Percentiles rank a stretch among this genome's conserved stretches.
Evolutionary conservation across 2,888 invertebrate genomes (phyloP).

Genomic region (Drosophila affinis): DNA sequence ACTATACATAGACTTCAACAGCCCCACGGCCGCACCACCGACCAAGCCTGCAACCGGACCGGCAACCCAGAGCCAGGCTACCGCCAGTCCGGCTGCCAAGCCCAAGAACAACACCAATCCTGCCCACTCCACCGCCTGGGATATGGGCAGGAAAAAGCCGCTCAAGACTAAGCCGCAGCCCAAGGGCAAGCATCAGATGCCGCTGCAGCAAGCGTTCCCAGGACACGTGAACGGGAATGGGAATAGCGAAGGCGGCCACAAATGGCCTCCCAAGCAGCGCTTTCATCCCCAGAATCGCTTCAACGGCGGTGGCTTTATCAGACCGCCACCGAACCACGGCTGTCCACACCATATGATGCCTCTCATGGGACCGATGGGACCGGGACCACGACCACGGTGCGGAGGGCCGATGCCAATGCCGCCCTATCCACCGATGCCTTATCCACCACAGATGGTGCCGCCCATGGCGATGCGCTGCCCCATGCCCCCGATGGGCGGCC

Average conservation of each 20-base stretch:
- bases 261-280: constrained; percentile 40
- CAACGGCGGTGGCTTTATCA: constrained; percentile 49
- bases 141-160: constrained; percentile 62
- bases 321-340: constrained; percentile 46
- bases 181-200: constrained; percentile 27
- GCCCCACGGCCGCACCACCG: constrained; percentile 69
- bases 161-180: constrained; percentile 51
- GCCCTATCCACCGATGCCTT: constrained; percentile 67
- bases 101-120: background rate
- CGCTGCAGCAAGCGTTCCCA: constrained; percentile 23
- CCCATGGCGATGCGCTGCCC: constrained; percentile 65
- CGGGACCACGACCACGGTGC: constrained; percentile 36
- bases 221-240: constrained; percentile 38
- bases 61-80: background rate
- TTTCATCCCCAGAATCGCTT: constrained; percentile 53
- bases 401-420: constrained; percentile 62
- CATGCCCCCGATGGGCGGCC: constrained; percentile 57
- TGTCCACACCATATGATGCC: constrained; percentile 65
- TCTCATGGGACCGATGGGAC: constrained; percentile 58
- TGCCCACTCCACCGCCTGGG: background rate
- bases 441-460: constrained; percentile 70
- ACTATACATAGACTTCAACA: constrained; percentile 83
- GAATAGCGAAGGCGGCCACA: constrained; percentile 30
- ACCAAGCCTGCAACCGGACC: constrained; percentile 1
- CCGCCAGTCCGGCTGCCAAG: background rate